Conservation (phyloP, 2,113 vertebrate species). For the Hyperoodon ampullatus region DNA sequence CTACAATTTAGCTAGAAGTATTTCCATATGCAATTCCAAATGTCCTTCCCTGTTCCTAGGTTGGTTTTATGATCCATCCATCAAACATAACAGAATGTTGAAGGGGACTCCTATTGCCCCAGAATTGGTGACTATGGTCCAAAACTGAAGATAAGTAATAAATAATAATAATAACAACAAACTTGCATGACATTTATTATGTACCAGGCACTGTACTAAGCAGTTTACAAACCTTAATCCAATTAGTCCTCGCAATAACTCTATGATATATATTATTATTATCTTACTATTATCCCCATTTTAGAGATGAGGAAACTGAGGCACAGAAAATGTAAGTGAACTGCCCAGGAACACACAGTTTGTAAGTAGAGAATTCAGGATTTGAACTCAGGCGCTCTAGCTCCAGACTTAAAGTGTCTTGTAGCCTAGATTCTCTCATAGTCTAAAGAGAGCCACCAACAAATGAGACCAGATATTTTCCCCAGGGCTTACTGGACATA, state of each 20-base stretch:
- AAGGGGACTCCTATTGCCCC: not conserved
- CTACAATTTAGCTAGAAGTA: constrained; percentile 26
- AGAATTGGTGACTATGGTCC: not conserved
- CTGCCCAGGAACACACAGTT: not conserved
- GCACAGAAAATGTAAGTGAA: not conserved
- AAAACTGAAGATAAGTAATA: not conserved
- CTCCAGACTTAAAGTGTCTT: not conserved
- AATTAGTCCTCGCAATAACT: not conserved
- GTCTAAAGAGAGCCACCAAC: not conserved
- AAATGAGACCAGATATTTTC: not conserved
- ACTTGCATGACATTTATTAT: constrained; percentile 20
- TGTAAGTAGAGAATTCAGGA: not conserved
- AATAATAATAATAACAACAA: not conserved
- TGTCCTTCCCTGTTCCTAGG: not conserved
- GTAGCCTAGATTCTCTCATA: not conserved
- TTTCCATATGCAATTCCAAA: constrained; percentile 4
- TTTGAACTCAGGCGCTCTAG: not conserved
- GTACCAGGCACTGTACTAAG: not conserved
- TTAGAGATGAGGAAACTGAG: not conserved
- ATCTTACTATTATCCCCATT: not conserved
- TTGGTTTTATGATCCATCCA: constrained; percentile 39
- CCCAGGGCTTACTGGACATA: not conserved
- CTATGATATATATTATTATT: not conserved
- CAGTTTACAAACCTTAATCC: not conserved
- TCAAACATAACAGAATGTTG: constrained; percentile 28